These are phyloP conservation scores for Taurulus bubalis DNA, from an alignment of 2,113 vertebrate genomes.

Conservation along the genomic window DNA sequence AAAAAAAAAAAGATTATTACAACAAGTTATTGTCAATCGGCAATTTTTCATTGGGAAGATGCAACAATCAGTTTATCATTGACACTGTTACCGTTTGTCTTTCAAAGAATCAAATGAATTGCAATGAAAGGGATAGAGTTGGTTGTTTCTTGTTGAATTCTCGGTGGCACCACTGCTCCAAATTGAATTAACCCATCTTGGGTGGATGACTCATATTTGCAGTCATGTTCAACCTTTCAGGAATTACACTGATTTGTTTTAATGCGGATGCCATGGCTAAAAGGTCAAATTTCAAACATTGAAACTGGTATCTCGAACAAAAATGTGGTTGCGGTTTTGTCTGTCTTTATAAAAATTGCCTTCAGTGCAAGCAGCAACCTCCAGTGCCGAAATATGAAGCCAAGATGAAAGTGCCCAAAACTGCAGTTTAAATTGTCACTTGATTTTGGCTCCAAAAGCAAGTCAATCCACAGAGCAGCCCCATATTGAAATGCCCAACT, in stretches of 20 bases:
- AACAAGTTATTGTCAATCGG: no score
- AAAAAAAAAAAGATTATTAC: neutral
- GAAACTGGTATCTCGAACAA: neutral
- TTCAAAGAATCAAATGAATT: neutral
- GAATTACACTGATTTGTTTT: neutral
- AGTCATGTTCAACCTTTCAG: neutral
- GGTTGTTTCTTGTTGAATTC: neutral
- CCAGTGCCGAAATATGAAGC: no score
- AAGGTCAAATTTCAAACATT: neutral
- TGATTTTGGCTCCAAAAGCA: no score
- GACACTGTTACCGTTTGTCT: neutral
- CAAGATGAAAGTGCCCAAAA: no score
- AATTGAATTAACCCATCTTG: constrained; percentile 7
- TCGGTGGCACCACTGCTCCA: neutral
- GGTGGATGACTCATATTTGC: constrained; percentile 4
- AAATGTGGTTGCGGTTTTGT: neutral
- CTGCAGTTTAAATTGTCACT: no score
- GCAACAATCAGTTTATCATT: neutral
- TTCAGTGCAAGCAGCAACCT: neutral
- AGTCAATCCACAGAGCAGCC: no score
- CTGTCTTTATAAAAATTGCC: neutral
- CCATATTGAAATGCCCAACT: no score
- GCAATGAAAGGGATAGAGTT: neutral
- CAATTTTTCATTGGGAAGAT: neutral
- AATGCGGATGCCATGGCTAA: neutral